Evolutionary conservation across 2,888 invertebrate species (phyloP).

Genomic region (Cheilosia scutellata): DNA sequence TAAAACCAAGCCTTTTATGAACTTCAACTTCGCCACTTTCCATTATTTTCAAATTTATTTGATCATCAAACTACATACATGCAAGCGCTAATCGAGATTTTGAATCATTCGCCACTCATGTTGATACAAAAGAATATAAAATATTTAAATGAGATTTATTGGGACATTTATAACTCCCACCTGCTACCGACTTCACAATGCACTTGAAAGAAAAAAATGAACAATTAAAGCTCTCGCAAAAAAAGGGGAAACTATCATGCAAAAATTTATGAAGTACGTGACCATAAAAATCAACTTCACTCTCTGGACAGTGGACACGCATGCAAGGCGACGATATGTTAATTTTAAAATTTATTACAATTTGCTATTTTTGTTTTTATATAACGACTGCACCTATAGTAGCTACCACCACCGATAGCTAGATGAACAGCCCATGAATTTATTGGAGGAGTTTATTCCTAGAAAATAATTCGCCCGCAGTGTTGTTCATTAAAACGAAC

Average conservation of each 20-base stretch:
- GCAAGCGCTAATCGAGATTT: conserved; percentile 6
- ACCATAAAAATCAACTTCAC: conserved; percentile 58
- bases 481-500: conserved; percentile 62
- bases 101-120: conserved; percentile 10
- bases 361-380: background rate
- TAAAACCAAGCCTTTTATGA: too few relatives aligned
- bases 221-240: conserved; percentile 36
- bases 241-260: background rate
- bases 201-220: conserved; percentile 7
- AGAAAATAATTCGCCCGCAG: conserved; percentile 45
- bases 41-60: conserved; percentile 14
- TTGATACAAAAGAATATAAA: conserved; percentile 23
- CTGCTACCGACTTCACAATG: conserved; percentile 36
- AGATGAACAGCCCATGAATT: conserved; percentile 35
- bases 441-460: conserved; percentile 52
- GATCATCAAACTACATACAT: conserved; percentile 13
- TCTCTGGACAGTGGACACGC: conserved; percentile 39
- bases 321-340: conserved; percentile 73
- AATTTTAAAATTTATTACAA: conserved; percentile 71
- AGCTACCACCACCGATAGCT: conserved; percentile 1
- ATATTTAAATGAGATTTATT: conserved; percentile 39
- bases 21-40: too few relatives aligned
- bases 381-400: conserved; percentile 28
- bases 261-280: conserved; percentile 58
- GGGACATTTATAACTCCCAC: conserved; percentile 49